A percentile compares a stretch with the other conserved stretches of the same genome.
These are phyloP conservation scores for Spisula subtruncata DNA, from an alignment of 2,888 invertebrate genomes.

Conservation along the genomic window DNA sequence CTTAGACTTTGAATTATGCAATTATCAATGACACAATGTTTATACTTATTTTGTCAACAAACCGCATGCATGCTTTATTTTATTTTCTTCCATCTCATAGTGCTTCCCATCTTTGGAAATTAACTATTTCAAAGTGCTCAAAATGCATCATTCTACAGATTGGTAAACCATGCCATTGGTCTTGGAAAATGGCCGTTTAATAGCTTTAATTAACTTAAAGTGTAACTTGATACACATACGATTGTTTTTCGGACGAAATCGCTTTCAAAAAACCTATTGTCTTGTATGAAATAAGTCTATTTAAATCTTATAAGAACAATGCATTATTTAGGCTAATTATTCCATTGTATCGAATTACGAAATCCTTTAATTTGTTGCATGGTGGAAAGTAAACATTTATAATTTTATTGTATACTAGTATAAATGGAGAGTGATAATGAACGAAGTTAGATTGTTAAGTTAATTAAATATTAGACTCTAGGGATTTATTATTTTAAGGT, in stretches of 20 bases:
- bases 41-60: no score
- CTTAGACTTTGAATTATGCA: no score
- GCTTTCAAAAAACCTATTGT: neutral
- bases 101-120: no score
- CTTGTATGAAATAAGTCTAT: neutral
- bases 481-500: neutral
- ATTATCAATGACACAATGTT: no score
- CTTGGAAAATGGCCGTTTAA: no score
- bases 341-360: neutral
- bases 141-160: no score
- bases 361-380: neutral
- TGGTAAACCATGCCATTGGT: no score
- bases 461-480: neutral
- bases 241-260: neutral
- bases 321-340: neutral
- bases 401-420: neutral
- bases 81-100: no score
- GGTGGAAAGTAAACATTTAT: neutral
- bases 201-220: neutral
- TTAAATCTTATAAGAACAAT: neutral
- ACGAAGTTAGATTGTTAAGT: neutral
- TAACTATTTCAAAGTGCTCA: no score
- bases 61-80: no score
- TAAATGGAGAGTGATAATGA: no score
- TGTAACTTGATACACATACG: neutral